Base-by-base conservation (phyloP, 1,140 invertebrate species). In the Leptonema lineaticorne region DNA sequence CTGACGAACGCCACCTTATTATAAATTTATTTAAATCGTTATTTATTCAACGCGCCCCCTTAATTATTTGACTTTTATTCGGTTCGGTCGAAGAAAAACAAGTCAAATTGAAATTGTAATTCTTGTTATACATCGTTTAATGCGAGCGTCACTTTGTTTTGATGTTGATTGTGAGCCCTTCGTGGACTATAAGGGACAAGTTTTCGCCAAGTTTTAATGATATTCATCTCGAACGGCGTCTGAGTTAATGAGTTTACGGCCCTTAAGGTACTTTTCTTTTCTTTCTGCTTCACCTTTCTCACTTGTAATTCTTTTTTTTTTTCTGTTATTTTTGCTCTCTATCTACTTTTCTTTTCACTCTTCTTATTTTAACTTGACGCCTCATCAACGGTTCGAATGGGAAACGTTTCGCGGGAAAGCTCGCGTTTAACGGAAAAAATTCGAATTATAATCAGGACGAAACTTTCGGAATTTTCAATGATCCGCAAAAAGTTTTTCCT, bases 241-340 rank as follows among this genome's bases (percentile, higher is more conserved):
- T 20, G 50, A 26, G 50, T 53, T 53, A 53, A 53, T 53, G 50
- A 53, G 50, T 53, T 53, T 53, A 53, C 50, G 50, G 50, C 50
- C 50, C 50, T 53, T 24, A 22, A 53, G 50, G 50, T 22, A 14
- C 22, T 11, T 53, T 53, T 41, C 16, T 41, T n/a, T n/a, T n/a
- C n/a, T n/a, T n/a, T n/a, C n/a, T n/a, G n/a, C n/a, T n/a, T n/a
- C n/a, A n/a, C n/a, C n/a, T n/a, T n/a, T n/a, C n/a, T n/a, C n/a
- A n/a, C n/a, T n/a, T n/a, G n/a, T n/a, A n/a, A n/a, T n/a, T n/a
- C n/a, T n/a, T n/a, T n/a, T n/a, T n/a, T n/a, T n/a, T n/a, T n/a
- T n/a, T n/a, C n/a, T n/a, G n/a, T n/a, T n/a, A n/a, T n/a, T n/a
- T n/a, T n/a, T n/a, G n/a, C n/a, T n/a, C n/a, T n/a, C n/a, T n/a